These are phyloP conservation scores for Chionis minor DNA, from an alignment of 2,113 vertebrate genomes.

Conservation along the genomic window DNA sequence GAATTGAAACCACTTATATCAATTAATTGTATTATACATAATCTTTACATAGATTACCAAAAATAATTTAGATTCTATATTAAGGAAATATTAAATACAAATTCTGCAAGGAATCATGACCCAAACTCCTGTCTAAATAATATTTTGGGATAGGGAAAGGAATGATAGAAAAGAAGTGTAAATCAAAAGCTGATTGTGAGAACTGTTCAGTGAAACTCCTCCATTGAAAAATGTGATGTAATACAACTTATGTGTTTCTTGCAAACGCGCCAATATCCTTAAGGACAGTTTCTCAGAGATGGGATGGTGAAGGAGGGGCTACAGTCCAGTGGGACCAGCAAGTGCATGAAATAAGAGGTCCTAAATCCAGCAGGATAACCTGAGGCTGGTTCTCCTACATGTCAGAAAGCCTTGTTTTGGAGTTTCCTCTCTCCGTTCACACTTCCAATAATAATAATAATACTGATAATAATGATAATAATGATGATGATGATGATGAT, in stretches of 20 bases:
- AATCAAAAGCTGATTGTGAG: neutral
- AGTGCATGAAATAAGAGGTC: neutral
- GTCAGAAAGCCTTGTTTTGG: neutral
- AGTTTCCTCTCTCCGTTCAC: neutral
- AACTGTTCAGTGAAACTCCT: neutral
- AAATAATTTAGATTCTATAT: conserved; percentile 80
- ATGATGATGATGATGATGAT: too few species aligned
- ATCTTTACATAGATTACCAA: conserved; percentile 84
- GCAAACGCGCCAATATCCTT: neutral
- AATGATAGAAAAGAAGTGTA: neutral
- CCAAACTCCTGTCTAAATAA: conserved; percentile 39
- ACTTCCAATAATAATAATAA: neutral
- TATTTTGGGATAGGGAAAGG: neutral
- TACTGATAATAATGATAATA: too few species aligned
- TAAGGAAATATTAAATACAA: conserved; percentile 75
- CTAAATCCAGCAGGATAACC: neutral
- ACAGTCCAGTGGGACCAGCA: neutral
- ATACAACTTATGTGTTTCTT: neutral
- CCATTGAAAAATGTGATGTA: neutral
- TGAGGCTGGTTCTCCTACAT: neutral
- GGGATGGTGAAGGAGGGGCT: neutral
- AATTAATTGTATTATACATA: conserved; percentile 85
- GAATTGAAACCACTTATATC: conserved; percentile 86
- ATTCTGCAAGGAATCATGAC: conserved; percentile 61
- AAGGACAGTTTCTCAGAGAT: neutral